Conservation (phyloP, 2,888 invertebrate genomes). For the Empis stercorea region DNA sequence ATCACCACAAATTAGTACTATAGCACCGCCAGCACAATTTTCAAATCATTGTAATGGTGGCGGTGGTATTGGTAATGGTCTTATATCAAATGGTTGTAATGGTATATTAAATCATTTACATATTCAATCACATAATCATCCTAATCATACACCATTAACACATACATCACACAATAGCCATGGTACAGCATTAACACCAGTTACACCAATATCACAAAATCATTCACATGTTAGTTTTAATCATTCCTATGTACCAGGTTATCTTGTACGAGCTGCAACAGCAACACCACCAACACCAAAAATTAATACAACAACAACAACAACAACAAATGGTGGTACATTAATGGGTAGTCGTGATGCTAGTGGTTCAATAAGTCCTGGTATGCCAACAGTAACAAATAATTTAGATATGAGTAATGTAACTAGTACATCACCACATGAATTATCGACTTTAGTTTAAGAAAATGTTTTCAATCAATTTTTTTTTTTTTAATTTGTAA, state of each 20-base stretch:
- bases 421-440: constrained; percentile 52
- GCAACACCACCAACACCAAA: constrained; percentile 37
- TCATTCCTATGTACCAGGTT: constrained; percentile 25
- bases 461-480: too few relatives aligned
- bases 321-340: not conserved
- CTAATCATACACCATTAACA: constrained; percentile 16
- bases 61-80: too few relatives aligned
- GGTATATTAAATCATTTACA: constrained; percentile 11
- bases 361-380: constrained; percentile 51
- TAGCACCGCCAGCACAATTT: constrained; percentile 23
- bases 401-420: constrained; percentile 47
- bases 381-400: constrained; percentile 40
- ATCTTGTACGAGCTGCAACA: constrained; percentile 31
- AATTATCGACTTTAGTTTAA: constrained; percentile 55
- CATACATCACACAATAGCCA: constrained; percentile 19
- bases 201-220: constrained; percentile 35
- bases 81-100: too few relatives aligned
- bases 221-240: constrained; percentile 37
- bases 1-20: constrained; percentile 20
- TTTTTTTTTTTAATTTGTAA: too few relatives aligned
- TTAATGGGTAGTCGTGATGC: constrained; percentile 32
- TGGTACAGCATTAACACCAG: constrained; percentile 24
- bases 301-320: constrained; percentile 14
- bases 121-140: constrained; percentile 12
- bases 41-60: constrained; percentile 11